phyloP scores from a whole-genome alignment of 2,113 vertebrate genomes.

The Notothenia coriiceps region DNA sequence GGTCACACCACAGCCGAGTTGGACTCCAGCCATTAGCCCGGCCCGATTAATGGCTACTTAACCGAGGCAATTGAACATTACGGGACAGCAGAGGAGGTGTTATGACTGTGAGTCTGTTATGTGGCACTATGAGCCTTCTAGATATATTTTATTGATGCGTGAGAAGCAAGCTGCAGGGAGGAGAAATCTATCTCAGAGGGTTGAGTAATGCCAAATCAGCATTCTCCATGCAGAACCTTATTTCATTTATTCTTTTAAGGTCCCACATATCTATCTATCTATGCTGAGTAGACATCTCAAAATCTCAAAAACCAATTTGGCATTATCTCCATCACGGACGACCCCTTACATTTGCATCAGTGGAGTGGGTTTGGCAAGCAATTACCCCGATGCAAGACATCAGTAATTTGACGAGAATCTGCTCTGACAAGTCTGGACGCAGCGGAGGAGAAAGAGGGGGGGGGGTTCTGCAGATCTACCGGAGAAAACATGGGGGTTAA shows the following conservation, averaged over 20 bases:
- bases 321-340: slow-evolving; percentile 81
- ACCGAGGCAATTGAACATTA: slow-evolving; percentile 56
- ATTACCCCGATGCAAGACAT: slow-evolving; percentile 81
- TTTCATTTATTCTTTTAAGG: slow-evolving; percentile 58
- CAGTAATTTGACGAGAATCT: slow-evolving; percentile 79
- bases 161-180: slow-evolving; percentile 42
- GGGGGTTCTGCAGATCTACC: slow-evolving; percentile 21
- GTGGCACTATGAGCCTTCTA: slow-evolving; percentile 38
- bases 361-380: slow-evolving; percentile 81
- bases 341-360: slow-evolving; percentile 80
- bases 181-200: slow-evolving; percentile 49
- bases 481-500: slow-evolving; percentile 40
- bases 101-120: slow-evolving; percentile 41
- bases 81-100: slow-evolving; percentile 47
- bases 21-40: slow-evolving; percentile 58
- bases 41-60: slow-evolving; percentile 64
- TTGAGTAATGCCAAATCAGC: slow-evolving; percentile 60
- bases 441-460: slow-evolving; percentile 24
- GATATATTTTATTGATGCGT: slow-evolving; percentile 55
- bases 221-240: slow-evolving; percentile 60
- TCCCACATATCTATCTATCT: slow-evolving; percentile 62
- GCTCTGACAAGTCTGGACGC: slow-evolving; percentile 75
- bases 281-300: slow-evolving; percentile 74
- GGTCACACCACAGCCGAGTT: slow-evolving; percentile 52
- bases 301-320: slow-evolving; percentile 79